These are phyloP conservation scores for Oedothorax gibbosus DNA, from an alignment of 1,140 invertebrate species.

Conservation along the genomic window DNA sequence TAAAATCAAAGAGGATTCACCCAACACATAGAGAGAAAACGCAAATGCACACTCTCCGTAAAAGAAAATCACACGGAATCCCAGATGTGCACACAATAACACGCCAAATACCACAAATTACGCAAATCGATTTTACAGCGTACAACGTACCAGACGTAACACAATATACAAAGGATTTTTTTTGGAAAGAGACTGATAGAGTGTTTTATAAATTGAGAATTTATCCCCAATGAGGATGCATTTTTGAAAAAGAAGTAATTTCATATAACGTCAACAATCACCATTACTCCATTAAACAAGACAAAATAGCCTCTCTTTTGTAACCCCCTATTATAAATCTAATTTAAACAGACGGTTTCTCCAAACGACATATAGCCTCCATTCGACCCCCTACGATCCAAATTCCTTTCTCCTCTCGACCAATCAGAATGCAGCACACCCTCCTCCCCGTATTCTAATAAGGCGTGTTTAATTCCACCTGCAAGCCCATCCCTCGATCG, in stretches of 20 bases:
- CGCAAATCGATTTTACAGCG: no score
- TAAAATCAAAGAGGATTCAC: no score
- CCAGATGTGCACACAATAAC: no score
- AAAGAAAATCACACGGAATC: no score
- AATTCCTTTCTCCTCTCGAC: conserved; percentile 47
- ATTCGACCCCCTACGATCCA: conserved; percentile 21
- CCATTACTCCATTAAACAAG: neutral
- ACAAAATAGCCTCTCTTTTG: neutral
- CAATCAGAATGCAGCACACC: conserved; percentile 33
- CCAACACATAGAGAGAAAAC: no score
- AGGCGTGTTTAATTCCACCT: conserved; percentile 58
- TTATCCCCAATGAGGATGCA: no score
- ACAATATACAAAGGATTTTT: no score
- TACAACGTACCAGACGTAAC: no score
- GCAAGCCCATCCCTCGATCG: conserved; percentile 51
- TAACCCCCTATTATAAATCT: neutral
- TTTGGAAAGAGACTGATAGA: no score
- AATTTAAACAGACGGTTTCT: conserved; percentile 25
- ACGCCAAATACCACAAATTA: no score
- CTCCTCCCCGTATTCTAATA: conserved; percentile 51
- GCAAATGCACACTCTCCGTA: no score
- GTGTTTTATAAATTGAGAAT: no score
- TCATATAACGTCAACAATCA: neutral
- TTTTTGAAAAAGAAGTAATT: neutral
- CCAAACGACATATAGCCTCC: neutral